These are phyloP conservation scores for Thaumatotibia leucotreta DNA, from an alignment of 1,140 invertebrate genomes.

Conservation along the genomic window DNA sequence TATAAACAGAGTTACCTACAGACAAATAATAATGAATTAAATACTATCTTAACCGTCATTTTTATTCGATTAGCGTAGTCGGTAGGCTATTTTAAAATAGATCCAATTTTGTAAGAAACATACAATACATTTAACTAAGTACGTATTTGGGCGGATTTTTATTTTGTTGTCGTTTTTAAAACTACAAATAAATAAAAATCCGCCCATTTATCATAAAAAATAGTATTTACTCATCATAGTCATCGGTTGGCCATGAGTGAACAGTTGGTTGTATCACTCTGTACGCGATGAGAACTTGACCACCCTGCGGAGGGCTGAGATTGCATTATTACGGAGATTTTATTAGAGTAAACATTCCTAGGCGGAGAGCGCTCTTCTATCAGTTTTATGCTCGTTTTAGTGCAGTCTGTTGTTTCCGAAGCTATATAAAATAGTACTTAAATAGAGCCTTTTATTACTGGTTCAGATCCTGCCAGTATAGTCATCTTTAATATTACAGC, in stretches of 20 bases:
- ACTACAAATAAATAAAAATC: no score
- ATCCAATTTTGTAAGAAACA: no score
- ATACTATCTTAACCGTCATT: no score
- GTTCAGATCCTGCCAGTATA: not conserved
- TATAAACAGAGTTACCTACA: no score
- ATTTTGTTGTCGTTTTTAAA: no score
- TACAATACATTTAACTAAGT: no score
- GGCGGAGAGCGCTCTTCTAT: not conserved
- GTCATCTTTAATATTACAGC: not conserved
- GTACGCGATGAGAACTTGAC: not conserved
- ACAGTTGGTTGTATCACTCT: not conserved
- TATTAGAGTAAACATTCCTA: slow-evolving; percentile 27
- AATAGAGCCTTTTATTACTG: not conserved
- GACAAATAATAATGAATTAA: no score
- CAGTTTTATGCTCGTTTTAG: not conserved
- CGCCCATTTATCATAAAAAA: no score
- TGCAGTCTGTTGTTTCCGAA: not conserved
- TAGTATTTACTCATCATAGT: not conserved
- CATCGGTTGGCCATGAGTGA: not conserved
- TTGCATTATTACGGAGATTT: slow-evolving; percentile 38
- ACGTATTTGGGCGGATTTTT: no score
- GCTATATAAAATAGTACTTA: not conserved
- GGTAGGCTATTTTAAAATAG: no score
- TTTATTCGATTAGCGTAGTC: no score
- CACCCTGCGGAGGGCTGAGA: slow-evolving; percentile 32